These are phyloP conservation scores for Setipinna tenuifilis DNA, from an alignment of 2,797 vertebrate genomes.

Conservation along the genomic window DNA sequence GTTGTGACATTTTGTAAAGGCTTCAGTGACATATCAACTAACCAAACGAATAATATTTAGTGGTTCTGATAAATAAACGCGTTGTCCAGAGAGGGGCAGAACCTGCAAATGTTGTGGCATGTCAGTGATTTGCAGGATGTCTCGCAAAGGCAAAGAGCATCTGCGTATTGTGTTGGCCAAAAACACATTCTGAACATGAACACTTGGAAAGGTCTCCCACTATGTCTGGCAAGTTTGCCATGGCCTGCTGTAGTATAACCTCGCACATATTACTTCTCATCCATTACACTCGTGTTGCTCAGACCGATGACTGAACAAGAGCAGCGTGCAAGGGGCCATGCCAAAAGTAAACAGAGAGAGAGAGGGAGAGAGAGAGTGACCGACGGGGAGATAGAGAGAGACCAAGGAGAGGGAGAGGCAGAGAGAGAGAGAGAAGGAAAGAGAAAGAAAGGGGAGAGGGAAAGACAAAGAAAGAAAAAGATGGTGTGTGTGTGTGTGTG, in stretches of 20 bases:
- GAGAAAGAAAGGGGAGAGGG: too few species aligned
- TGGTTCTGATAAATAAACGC: background rate
- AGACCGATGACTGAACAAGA: background rate
- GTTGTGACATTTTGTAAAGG: background rate
- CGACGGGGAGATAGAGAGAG: background rate
- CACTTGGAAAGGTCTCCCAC: background rate
- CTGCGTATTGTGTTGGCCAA: background rate
- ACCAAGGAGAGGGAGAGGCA: background rate
- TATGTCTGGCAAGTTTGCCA: background rate
- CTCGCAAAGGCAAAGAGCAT: background rate
- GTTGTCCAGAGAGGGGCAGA: background rate
- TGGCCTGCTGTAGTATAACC: background rate
- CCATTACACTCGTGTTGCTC: background rate
- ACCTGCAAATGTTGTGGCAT: background rate
- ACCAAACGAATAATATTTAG: background rate
- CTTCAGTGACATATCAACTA: background rate
- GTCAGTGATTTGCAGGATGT: background rate
- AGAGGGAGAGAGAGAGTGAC: background rate
- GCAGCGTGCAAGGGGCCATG: background rate
- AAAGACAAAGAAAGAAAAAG: background rate
- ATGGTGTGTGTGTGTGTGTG: too few species aligned
- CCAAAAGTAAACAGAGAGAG: background rate
- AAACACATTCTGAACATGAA: constrained; percentile 8
- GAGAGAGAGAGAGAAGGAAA: too few species aligned
- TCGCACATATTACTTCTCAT: background rate